phyloP scores from a whole-genome alignment of 2,113 vertebrate genomes.

The Manacus vitellinus region DNA sequence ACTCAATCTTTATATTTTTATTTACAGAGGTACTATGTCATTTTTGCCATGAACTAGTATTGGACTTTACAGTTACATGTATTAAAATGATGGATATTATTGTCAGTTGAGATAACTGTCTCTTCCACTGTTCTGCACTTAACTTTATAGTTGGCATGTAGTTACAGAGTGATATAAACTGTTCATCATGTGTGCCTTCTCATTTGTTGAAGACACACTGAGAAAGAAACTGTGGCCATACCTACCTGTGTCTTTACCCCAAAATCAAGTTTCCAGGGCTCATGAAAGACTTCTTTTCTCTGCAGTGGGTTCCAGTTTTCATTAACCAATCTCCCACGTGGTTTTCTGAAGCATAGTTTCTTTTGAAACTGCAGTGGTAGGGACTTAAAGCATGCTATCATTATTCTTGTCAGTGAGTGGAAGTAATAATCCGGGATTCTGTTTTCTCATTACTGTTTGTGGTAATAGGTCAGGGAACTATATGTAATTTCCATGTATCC shows the following conservation, averaged over 20 bases:
- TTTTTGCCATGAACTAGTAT: not conserved
- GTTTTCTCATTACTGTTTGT: conserved; percentile 54
- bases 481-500: conserved; percentile 45
- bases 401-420: not conserved
- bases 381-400: not conserved
- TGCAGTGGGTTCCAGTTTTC: not conserved
- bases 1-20: not conserved
- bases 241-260: not conserved
- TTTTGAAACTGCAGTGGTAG: not conserved
- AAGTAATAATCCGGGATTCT: conserved; percentile 2
- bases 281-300: not conserved
- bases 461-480: conserved; percentile 20
- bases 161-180: not conserved
- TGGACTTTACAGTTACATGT: not conserved
- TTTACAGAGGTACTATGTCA: rapidly evolving
- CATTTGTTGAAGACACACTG: not conserved
- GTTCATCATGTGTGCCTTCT: not conserved
- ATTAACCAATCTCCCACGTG: not conserved
- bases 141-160: not conserved
- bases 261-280: not conserved
- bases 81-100: not conserved
- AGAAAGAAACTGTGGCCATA: not conserved
- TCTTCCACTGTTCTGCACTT: not conserved
- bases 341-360: not conserved
- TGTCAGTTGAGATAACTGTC: not conserved